Base-by-base conservation (phyloP, 2,113 vertebrate species). In the Neogale vison region DNA sequence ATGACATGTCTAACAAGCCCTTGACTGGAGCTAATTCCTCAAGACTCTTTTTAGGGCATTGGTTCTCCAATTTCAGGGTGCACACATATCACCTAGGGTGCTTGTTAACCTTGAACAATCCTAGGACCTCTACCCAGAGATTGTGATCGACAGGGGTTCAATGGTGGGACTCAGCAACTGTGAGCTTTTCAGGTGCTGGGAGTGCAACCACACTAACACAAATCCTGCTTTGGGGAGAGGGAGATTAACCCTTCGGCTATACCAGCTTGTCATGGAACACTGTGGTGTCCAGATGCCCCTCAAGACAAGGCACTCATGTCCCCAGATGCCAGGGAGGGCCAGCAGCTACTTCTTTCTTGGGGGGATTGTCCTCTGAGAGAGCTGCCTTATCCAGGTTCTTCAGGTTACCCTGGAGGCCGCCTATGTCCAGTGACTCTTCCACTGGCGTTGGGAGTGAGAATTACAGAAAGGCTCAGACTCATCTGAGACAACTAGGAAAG, bases 241-340 rank as follows among this genome's bases (percentile, higher is more conserved):
- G 2, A 0, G 9, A 10, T 24, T 50, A n/a, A 7, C 26, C 21
- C 80, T 89, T 39, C 55, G 89, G n/a, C 50, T 52, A 0, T 36
- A n/a, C 29, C 0, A 7, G 11, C 1, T 52, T 69, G 8, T 1
- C 2, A 9, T 39, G 31, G 45, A 0, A 0, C 88, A 26, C 31
- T 80, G 6, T 55, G 8, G 0, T 13, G 3, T 1, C 21, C 14
- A 80, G 26, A 45, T 18, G 36, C 29, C 13, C 17, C 18, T 36
- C 77, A 45, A 11, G 26, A 29, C 0, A 7, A 82, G 23, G 20
- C 18, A 20, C 42, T 86, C 69, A 4, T 55, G 79, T 69, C 13
- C 71, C 11, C 24, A 77, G 36, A 42, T 55, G 39, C 67, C 67
- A 71, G 61, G 11, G 21, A 11, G 2, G 39, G 59, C 10, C 13